Percentiles rank a stretch among this genome's conserved stretches.
Conservation (phyloP, 2,797 vertebrate genomes). For the Phoxinus dragarum region DNA sequence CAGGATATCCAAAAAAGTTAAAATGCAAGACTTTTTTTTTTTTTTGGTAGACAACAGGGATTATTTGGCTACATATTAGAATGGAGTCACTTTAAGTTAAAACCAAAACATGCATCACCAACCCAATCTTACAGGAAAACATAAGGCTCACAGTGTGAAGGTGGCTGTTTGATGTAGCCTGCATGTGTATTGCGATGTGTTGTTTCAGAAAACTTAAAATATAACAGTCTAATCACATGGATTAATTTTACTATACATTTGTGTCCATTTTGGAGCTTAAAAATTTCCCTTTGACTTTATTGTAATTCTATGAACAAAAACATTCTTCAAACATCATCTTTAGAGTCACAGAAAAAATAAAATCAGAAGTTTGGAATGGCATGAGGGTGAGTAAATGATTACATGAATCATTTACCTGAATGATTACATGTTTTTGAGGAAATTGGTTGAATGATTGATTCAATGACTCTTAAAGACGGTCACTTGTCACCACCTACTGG, state of each 20-base stretch:
- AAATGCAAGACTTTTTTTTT: neutral
- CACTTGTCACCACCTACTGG: neutral
- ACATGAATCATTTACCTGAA: neutral
- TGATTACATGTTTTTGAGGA: neutral
- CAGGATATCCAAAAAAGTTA: no score
- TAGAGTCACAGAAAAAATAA: no score
- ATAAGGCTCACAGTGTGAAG: neutral
- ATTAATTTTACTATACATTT: no score
- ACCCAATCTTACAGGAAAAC: neutral
- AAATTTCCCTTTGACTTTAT: no score
- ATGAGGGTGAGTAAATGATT: no score
- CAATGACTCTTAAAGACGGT: neutral
- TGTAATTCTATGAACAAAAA: neutral
- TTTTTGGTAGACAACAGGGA: neutral
- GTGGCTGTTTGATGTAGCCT: no score
- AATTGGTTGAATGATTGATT: neutral
- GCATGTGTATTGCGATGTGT: no score
- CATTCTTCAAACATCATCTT: no score
- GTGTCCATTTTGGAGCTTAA: no score
- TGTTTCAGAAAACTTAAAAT: no score
- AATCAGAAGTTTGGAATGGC: no score
- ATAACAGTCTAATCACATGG: no score
- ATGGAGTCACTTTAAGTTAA: neutral
- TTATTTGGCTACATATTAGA: slow-evolving; percentile 2
- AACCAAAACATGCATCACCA: neutral